Base-by-base conservation (phyloP, 2,888 invertebrate genomes). In the Parnassius apollo region DNA sequence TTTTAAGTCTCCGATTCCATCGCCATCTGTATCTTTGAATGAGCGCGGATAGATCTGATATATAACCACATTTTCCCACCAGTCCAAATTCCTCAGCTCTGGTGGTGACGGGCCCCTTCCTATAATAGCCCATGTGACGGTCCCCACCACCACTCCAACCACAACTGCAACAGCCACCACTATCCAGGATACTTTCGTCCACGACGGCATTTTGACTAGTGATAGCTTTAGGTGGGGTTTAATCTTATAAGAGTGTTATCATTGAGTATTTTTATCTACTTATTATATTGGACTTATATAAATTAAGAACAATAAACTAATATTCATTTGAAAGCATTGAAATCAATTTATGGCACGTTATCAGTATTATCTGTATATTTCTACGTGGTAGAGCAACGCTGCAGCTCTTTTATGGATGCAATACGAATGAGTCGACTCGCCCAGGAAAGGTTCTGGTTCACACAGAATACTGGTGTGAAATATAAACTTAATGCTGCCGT, bases 31-130 rank as follows among this genome's bases (percentile, higher is more conserved):
- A 80, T 98, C 98, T 80, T 93, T 94, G 83, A 96, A 98, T 0
- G 97, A 96, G 63, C 95, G 92, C 0, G 96, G 95, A 78, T 96
- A 96, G 45, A 97, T 94, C 84, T 98, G 96, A 83, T 98, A 98
- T 67, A 97, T 93, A 18, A 95, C 93, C 0, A 94, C 93, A 50
- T 93, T 93, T 78, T 96, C 93, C 95, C 96, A 97, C 97, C 98
- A 97, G 68, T 95, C 94, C 56, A 77, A 64, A 0, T 74, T 69
- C 50, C 65, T 69, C 48, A 83, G 64, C 22, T 75, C 76, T 0
- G 78, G 78, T 1, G 77, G 70, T 1, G 65, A 60, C 1, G 75
- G 69, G 1, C 65, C 66, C 42, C 68, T 72, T 12, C 75, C 77
- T 46, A 80, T 57, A 42, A 81, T 53, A 0, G 72, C 80, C 85